Evolutionary conservation across 2,797 vertebrate species (phyloP).

Genomic region (Mionectes olivaceus): DNA sequence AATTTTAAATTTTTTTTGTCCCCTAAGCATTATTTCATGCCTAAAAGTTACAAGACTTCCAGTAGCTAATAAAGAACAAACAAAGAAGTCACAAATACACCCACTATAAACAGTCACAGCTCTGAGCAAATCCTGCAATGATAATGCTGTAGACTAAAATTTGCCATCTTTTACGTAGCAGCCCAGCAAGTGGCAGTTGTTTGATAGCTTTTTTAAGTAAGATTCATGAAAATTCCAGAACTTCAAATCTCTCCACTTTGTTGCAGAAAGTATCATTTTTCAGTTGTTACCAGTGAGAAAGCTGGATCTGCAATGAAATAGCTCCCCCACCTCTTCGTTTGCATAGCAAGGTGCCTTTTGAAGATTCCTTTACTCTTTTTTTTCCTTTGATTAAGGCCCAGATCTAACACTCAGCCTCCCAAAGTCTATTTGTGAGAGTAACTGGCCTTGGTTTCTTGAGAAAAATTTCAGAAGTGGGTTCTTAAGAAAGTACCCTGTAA

Average conservation of each 20-base stretch:
- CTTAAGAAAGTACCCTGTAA: neutral
- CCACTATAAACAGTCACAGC: neutral
- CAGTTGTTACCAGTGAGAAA: neutral
- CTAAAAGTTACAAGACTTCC: neutral
- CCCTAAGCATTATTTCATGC: too few species aligned
- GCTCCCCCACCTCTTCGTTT: neutral
- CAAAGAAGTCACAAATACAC: neutral
- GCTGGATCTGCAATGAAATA: neutral
- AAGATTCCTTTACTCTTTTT: neutral
- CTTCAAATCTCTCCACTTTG: neutral
- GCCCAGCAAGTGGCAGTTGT: neutral
- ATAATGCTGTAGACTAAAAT: neutral
- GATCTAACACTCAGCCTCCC: neutral
- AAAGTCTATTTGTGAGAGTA: neutral
- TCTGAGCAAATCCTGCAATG: neutral
- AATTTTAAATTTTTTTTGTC: too few species aligned
- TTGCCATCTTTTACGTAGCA: neutral
- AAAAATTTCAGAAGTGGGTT: neutral
- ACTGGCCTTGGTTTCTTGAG: neutral
- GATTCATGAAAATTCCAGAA: neutral
- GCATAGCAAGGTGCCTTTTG: neutral
- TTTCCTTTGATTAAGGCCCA: neutral
- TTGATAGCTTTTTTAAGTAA: neutral
- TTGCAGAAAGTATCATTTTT: neutral
- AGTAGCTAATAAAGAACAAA: neutral